A percentile compares a stretch with the other conserved stretches of the same genome.
Conservation (phyloP, 2,888 invertebrate species). For the Volucella bombylans region DNA sequence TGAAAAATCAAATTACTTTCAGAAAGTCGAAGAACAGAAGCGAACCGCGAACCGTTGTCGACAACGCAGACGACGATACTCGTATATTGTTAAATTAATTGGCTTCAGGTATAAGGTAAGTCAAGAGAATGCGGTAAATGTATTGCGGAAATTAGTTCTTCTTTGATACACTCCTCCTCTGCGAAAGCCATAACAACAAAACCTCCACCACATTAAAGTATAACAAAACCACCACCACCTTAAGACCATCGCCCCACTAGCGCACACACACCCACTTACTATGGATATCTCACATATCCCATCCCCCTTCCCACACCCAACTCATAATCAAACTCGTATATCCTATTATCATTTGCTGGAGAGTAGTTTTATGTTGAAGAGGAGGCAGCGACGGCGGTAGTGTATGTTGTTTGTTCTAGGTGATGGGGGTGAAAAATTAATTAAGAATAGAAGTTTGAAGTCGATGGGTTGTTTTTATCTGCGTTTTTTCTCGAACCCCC, state of each 20-base stretch:
- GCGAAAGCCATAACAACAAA: conserved; percentile 33
- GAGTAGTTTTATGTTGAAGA: conserved; percentile 46
- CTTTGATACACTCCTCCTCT: conserved; percentile 69
- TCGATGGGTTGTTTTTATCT: conserved; percentile 37
- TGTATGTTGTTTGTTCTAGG: conserved; percentile 49
- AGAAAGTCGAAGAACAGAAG: conserved; percentile 10
- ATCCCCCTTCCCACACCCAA: too few species aligned
- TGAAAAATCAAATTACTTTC: conserved; percentile 61
- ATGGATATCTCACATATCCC: too few species aligned
- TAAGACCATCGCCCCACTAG: background rate
- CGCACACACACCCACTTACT: conserved; percentile 1
- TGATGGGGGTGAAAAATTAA: conserved; percentile 73
- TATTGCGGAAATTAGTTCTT: conserved; percentile 74
- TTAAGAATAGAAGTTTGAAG: conserved; percentile 68
- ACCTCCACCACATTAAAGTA: conserved; percentile 58
- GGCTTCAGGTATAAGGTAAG: conserved; percentile 48
- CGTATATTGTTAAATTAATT: conserved; percentile 73
- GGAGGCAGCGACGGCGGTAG: background rate
- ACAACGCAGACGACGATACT: background rate
- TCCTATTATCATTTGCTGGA: conserved; percentile 46
- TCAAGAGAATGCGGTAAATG: conserved; percentile 65
- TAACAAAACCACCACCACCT: background rate
- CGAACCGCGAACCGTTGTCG: background rate
- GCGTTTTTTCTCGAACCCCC: background rate
- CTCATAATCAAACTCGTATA: background rate